Conservation (phyloP, 35 echinoderm and acorn worm species). For the Nesometra sesokonis region DNA sequence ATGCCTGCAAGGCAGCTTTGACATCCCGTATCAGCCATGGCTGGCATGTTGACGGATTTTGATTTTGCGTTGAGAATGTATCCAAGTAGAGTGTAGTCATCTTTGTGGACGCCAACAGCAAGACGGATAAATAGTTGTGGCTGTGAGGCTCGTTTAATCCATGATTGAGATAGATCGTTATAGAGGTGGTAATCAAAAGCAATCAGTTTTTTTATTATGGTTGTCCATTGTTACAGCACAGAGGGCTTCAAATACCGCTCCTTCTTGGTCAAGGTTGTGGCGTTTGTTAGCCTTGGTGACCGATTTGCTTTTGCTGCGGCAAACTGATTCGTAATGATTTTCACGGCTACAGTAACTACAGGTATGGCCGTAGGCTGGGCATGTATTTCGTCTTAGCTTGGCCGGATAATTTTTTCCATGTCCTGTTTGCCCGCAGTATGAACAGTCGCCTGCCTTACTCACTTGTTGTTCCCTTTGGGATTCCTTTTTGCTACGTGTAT, state of each 20-base stretch:
- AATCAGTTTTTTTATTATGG: neutral
- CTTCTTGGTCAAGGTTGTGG: neutral
- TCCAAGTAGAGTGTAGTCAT: neutral
- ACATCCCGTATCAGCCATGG: no score
- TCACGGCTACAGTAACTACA: conserved; percentile 3
- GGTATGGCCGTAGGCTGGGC: neutral
- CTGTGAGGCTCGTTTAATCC: neutral
- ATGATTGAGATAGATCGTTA: neutral
- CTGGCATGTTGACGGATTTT: no score
- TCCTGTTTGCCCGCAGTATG: neutral
- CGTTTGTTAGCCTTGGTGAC: neutral
- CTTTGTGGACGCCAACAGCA: neutral
- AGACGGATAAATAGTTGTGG: conserved; percentile 4
- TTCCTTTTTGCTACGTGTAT: neutral
- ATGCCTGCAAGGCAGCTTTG: no score
- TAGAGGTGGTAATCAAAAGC: no score
- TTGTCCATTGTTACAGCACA: neutral
- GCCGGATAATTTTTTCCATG: neutral
- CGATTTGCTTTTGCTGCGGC: neutral
- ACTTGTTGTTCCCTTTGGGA: neutral
- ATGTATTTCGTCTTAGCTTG: neutral
- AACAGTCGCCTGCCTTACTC: neutral
- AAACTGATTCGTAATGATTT: neutral
- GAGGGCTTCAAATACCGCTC: neutral
- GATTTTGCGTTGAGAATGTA: neutral